These are phyloP conservation scores for Cydia fagiglandana DNA, from an alignment of 1,140 invertebrate genomes.

Conservation along the genomic window DNA sequence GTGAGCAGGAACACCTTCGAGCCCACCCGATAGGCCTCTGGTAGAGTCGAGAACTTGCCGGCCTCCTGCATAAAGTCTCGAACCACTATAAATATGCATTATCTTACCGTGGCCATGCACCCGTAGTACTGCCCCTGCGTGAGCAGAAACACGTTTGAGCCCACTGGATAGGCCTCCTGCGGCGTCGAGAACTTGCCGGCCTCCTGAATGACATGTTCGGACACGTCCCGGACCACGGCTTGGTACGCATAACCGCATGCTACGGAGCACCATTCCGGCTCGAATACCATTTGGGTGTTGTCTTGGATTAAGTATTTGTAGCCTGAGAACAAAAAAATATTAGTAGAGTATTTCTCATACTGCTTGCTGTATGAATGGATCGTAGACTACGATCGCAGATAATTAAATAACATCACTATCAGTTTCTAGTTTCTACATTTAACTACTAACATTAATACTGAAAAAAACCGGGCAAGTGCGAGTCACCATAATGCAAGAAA, in stretches of 20 bases:
- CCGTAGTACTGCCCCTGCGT: constrained; percentile 88
- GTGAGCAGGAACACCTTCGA: constrained; percentile 88
- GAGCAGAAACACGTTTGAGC: constrained; percentile 87
- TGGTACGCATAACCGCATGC: constrained; percentile 84
- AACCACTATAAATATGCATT: constrained; percentile 14
- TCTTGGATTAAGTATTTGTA: constrained; percentile 69
- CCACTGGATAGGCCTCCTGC: constrained; percentile 85
- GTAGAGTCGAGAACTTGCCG: constrained; percentile 79
- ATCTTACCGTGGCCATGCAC: constrained; percentile 83
- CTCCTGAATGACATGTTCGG: constrained; percentile 79
- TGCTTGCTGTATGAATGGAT: no score
- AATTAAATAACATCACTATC: no score
- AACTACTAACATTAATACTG: no score
- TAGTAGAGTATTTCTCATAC: no score
- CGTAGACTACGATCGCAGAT: no score
- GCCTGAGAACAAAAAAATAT: constrained; percentile 46
- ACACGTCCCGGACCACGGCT: constrained; percentile 79
- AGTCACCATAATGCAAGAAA: no score
- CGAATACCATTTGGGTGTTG: constrained; percentile 81
- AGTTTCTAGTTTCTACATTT: no score
- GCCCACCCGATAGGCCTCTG: constrained; percentile 85
- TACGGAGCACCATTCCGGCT: constrained; percentile 84
- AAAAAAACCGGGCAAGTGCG: no score
- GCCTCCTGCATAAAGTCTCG: constrained; percentile 76
- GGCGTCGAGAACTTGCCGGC: constrained; percentile 78